Base-by-base conservation (phyloP, 2,888 invertebrate species). In the Heliconius hortense region DNA sequence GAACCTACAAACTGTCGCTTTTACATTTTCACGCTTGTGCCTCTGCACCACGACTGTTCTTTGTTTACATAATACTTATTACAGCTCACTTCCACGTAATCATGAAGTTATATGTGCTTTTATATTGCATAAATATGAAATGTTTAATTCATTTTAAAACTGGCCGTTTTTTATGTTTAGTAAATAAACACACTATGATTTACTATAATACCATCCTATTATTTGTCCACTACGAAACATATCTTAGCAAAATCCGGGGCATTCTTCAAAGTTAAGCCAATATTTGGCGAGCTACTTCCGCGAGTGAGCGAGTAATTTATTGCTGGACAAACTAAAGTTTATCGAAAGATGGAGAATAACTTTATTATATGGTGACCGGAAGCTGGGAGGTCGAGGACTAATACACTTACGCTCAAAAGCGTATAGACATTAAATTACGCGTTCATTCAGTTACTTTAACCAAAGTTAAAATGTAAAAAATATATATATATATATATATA, bases 321-420 rank as follows among this genome's bases (percentile, higher is more conserved):
- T 84, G 92, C 86, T 88, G 89, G 89, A 88, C 90, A 93, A 92
- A 93, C 90, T 92, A 89, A 90, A 93, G 91, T 94, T 93, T 94
- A 94, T 94, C 94, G 93, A 92, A 93, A 92, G 92, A 90, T 91
- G 88, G 91, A 86, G 91, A 94, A 93, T 93, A 93, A 94, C 93
- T 94, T 94, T 94, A 94, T 94, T 94, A 94, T 90, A 91, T 90
- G 92, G 89, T 93, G 92, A 93, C 92, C 94, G 94, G 93, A 94
- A 88, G 86, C 86, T 81, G 86, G 86, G 87, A 85, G 84, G 84
- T 83, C 81, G 82, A 64, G 64, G 71, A 53, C 72, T 79, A 80
- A 84, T 86, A 90, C 85, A 78, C 76, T 82, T 80, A 75, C 18
- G 59, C 0, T 76, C 83, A 84, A 70, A 89, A 85, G 82, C 84